phyloP scores from a whole-genome alignment of 2,797 vertebrate species.

The Valencia hispanica region DNA sequence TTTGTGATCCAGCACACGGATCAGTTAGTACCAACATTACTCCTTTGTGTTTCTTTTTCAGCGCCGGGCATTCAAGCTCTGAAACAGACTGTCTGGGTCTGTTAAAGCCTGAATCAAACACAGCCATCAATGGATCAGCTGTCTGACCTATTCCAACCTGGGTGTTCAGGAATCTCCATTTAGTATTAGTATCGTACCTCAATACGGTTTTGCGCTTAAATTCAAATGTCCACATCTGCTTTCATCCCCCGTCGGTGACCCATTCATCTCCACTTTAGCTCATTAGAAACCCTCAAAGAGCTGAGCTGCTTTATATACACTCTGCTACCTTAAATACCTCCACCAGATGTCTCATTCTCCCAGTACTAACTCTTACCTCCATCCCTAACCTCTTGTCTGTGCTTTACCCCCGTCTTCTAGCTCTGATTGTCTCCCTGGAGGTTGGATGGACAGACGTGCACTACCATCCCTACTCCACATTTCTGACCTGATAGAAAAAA shows the following conservation, averaged over 20 bases:
- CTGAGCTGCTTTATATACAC: slow-evolving; percentile 32
- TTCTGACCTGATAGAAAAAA: slow-evolving; percentile 59
- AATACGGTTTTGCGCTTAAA: slow-evolving; percentile 25
- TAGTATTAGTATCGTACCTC: slow-evolving; percentile 30
- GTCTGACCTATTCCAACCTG: background rate
- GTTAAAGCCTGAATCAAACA: slow-evolving; percentile 22
- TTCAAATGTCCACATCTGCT: slow-evolving; percentile 57
- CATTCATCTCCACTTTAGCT: slow-evolving; percentile 51
- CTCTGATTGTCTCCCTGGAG: slow-evolving; percentile 46
- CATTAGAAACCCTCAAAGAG: slow-evolving; percentile 59
- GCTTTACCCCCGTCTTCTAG: slow-evolving; percentile 25
- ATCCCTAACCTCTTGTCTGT: slow-evolving; percentile 47
- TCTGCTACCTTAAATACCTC: slow-evolving; percentile 26
- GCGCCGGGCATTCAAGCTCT: background rate
- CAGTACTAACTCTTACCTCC: slow-evolving; percentile 43
- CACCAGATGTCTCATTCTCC: slow-evolving; percentile 62
- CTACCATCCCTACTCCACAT: slow-evolving; percentile 20
- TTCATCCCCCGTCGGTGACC: slow-evolving; percentile 42
- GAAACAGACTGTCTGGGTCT: background rate
- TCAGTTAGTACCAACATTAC: slow-evolving; percentile 2
- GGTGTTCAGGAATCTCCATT: slow-evolving; percentile 18
- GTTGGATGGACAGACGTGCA: slow-evolving; percentile 64
- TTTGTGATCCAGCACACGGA: slow-evolving; percentile 33
- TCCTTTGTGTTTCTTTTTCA: slow-evolving; percentile 3
- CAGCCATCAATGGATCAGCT: slow-evolving; percentile 26